Conservation (phyloP, 2,797 vertebrate genomes). For the Dryobates pubescens region DNA sequence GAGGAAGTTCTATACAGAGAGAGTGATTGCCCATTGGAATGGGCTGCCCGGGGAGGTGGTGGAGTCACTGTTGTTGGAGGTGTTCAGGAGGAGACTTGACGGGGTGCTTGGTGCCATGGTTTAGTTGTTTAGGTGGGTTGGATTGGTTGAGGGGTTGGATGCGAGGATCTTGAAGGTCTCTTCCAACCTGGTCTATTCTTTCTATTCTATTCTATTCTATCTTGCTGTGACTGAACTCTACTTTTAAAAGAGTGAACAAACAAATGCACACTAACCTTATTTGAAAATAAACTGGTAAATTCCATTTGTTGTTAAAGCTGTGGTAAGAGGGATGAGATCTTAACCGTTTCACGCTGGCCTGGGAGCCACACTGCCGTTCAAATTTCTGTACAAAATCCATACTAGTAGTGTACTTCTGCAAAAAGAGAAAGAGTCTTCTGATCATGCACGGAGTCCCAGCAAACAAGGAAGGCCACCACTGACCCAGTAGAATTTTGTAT, state of each 20-base stretch:
- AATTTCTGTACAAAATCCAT: constrained; percentile 92
- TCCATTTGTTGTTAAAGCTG: constrained; percentile 96
- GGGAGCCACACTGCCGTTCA: constrained; percentile 95
- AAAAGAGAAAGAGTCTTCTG: not conserved
- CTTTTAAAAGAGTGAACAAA: not conserved
- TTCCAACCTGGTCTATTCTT: too few species aligned
- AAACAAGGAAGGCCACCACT: not conserved
- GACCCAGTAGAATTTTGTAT: not conserved
- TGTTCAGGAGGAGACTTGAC: too few species aligned
- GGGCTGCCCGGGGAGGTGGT: too few species aligned
- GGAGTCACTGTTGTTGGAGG: too few species aligned
- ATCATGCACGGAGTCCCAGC: not conserved
- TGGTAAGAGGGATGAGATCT: constrained; percentile 88
- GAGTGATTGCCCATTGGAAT: too few species aligned
- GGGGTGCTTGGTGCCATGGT: too few species aligned
- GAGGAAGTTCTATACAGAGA: too few species aligned
- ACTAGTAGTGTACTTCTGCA: constrained; percentile 89
- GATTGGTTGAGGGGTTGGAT: too few species aligned
- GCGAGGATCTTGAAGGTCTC: too few species aligned
- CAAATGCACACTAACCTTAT: constrained; percentile 84
- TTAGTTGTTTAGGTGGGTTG: too few species aligned
- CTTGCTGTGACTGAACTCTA: not conserved
- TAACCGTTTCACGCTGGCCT: constrained; percentile 93
- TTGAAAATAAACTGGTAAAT: constrained; percentile 97
- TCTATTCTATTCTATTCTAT: too few species aligned